Conservation (phyloP, 2,113 vertebrate genomes). For the Periophthalmodon schlosseri region DNA sequence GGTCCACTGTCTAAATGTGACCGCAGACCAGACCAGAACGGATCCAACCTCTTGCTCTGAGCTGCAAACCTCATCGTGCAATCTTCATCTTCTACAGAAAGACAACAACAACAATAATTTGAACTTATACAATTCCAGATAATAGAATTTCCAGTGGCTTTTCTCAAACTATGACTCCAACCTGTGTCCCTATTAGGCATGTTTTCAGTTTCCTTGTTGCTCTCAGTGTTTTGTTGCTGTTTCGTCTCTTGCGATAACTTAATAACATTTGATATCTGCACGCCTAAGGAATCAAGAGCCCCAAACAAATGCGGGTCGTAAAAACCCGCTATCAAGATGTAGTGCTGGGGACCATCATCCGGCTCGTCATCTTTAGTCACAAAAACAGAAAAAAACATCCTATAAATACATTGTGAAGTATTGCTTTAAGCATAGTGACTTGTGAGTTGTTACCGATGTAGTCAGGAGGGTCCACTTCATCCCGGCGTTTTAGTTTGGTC, state of each 20-base stretch:
- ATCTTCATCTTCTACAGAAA: background rate
- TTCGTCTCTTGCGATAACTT: slow-evolving; percentile 77
- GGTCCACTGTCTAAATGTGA: slow-evolving; percentile 79
- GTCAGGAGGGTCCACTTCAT: slow-evolving; percentile 60
- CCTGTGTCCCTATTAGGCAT: slow-evolving; percentile 22
- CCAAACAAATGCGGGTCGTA: slow-evolving; percentile 79
- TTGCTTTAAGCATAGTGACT: background rate
- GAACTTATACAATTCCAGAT: background rate
- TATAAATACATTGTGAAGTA: background rate
- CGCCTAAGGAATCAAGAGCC: slow-evolving; percentile 79
- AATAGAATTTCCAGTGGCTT: background rate
- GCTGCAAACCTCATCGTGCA: slow-evolving; percentile 18
- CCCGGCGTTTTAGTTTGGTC: slow-evolving; percentile 81
- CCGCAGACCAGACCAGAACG: slow-evolving; percentile 88
- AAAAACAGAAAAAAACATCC: background rate
- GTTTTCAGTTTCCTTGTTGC: slow-evolving; percentile 3
- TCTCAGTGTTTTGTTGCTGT: slow-evolving; percentile 3
- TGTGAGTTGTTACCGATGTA: slow-evolving; percentile 77
- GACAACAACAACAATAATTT: slow-evolving; percentile 17
- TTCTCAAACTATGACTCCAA: slow-evolving; percentile 1
- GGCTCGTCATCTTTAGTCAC: slow-evolving; percentile 89
- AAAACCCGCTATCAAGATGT: slow-evolving; percentile 87
- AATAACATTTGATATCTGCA: slow-evolving; percentile 86
- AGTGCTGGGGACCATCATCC: slow-evolving; percentile 88
- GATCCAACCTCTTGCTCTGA: slow-evolving; percentile 59